A percentile compares a stretch with the other conserved stretches of the same genome.
phyloP scores from a whole-genome alignment of 2,888 invertebrate genomes.

The Alloplasta piceator region DNA sequence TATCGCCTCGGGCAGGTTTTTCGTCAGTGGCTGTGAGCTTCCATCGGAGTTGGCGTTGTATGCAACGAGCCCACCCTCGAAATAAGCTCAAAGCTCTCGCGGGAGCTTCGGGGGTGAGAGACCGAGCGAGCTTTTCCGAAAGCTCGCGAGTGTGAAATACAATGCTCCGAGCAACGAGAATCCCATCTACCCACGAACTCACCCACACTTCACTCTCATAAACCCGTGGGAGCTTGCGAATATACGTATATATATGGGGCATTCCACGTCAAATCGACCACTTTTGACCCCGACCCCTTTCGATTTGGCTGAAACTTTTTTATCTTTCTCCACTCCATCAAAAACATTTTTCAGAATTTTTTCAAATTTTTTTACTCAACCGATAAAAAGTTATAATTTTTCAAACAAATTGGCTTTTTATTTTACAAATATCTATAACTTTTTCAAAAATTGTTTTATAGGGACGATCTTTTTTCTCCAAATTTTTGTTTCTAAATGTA shows the following conservation, averaged over 20 bases:
- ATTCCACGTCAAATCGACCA: not conserved
- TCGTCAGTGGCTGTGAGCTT: constrained; percentile 42
- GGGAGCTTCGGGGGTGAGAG: constrained; percentile 17
- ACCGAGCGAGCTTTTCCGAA: constrained; percentile 31
- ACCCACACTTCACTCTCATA: constrained; percentile 5
- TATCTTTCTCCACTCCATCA: no score
- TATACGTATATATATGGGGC: not conserved
- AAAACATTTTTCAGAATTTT: no score
- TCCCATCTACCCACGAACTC: not conserved
- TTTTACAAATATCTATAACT: no score
- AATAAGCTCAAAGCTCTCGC: constrained; percentile 57
- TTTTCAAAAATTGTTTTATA: no score
- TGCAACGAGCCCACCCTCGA: constrained; percentile 36
- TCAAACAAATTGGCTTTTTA: no score
- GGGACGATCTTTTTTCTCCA: no score
- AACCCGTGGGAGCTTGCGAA: not conserved
- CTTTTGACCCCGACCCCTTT: no score
- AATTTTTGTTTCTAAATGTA: no score
- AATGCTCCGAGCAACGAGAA: constrained; percentile 53
- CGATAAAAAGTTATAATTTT: no score
- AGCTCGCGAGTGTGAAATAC: constrained; percentile 50
- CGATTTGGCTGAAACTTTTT: no score
- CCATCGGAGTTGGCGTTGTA: constrained; percentile 23
- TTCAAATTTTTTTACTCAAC: no score
- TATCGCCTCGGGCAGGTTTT: constrained; percentile 54